phyloP scores from a whole-genome alignment of 2,888 invertebrate genomes.

The Brachyopa scutellaris region DNA sequence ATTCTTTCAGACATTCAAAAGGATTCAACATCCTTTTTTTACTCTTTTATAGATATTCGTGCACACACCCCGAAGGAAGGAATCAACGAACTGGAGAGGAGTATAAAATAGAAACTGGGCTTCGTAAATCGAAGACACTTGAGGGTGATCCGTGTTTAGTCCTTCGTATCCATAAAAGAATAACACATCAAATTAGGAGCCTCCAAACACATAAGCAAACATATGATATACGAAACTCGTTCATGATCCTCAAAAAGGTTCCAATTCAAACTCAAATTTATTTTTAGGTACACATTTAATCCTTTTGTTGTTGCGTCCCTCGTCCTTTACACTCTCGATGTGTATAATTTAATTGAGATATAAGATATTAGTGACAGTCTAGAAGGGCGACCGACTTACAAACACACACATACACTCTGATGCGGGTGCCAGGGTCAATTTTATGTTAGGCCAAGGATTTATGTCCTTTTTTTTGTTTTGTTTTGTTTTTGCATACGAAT shows the following conservation, averaged over 20 bases:
- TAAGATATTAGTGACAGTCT: slow-evolving; percentile 55
- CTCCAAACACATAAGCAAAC: neutral
- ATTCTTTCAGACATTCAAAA: slow-evolving; percentile 50
- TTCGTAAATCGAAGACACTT: slow-evolving; percentile 44
- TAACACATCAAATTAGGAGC: slow-evolving; percentile 62
- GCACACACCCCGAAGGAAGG: slow-evolving; percentile 37
- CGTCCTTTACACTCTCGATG: slow-evolving; percentile 15
- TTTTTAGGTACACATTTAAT: slow-evolving; percentile 34
- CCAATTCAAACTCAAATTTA: slow-evolving; percentile 13
- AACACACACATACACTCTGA: too few species aligned
- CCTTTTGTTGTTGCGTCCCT: slow-evolving; percentile 38
- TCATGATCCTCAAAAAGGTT: slow-evolving; percentile 29
- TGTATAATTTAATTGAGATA: slow-evolving; percentile 68
- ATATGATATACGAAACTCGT: slow-evolving; percentile 9
- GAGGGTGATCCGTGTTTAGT: neutral
- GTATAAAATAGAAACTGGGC: neutral
- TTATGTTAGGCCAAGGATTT: slow-evolving; percentile 51
- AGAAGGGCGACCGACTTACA: neutral
- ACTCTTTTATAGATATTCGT: slow-evolving; percentile 18
- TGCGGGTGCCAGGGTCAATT: slow-evolving; percentile 40
- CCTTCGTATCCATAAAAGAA: slow-evolving; percentile 52
- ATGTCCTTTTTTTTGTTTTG: slow-evolving; percentile 58
- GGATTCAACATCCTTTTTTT: slow-evolving; percentile 58
- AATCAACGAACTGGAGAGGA: neutral
- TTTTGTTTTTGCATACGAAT: slow-evolving; percentile 34